Evolutionary conservation across 2,888 invertebrate genomes (phyloP).

Genomic region (Argyra leucocephala): DNA sequence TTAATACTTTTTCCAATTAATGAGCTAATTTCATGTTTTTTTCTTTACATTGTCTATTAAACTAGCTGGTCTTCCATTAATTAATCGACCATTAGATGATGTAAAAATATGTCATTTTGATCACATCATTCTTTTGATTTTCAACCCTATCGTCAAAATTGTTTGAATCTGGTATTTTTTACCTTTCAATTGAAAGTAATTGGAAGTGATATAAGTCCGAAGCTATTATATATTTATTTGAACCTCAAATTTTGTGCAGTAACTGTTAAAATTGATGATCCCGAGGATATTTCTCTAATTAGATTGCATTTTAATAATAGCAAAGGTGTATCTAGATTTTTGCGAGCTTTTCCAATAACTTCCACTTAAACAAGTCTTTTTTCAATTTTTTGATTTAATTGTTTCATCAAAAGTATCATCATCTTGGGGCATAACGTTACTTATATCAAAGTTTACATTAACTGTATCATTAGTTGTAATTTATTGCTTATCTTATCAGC

Average conservation of each 20-base stretch:
- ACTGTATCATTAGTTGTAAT: background rate
- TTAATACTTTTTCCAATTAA: background rate
- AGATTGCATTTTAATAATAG: constrained; percentile 20
- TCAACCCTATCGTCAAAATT: background rate
- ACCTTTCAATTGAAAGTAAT: constrained; percentile 11
- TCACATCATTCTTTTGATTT: background rate
- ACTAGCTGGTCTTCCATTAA: background rate
- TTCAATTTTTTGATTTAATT: constrained; percentile 16
- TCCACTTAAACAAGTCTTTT: constrained; percentile 19
- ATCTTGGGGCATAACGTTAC: background rate
- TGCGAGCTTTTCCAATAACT: constrained; percentile 19
- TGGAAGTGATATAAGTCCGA: constrained; percentile 4
- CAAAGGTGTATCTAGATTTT: constrained; percentile 19
- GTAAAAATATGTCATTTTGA: background rate
- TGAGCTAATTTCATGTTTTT: background rate
- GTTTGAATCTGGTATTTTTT: background rate
- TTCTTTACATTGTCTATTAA: background rate
- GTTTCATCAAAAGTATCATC: constrained; percentile 12
- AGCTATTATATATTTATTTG: background rate
- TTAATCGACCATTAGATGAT: background rate
- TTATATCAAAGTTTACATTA: background rate
- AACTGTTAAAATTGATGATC: constrained; percentile 16
- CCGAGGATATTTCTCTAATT: constrained; percentile 17
- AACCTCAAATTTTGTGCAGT: constrained; percentile 14
- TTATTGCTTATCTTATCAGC: background rate